Percentiles rank a stretch among this genome's conserved stretches.
These are phyloP conservation scores for Ctenochaetus hawaiiensis DNA, from an alignment of 2,797 vertebrate genomes.

Conservation along the genomic window DNA sequence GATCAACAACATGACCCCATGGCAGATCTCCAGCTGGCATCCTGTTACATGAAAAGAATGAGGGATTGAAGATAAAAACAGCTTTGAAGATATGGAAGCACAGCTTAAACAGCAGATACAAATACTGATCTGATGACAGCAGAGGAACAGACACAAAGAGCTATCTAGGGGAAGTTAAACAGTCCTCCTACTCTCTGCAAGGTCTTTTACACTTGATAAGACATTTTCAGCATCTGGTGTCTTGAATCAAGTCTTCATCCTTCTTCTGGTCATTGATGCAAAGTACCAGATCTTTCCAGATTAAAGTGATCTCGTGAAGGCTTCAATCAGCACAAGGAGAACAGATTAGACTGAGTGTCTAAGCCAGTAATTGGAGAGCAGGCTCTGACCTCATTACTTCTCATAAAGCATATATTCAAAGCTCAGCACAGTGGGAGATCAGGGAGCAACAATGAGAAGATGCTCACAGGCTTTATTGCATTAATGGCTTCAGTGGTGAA, in stretches of 20 bases:
- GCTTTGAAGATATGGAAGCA: slow-evolving; percentile 22
- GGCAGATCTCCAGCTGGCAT: slow-evolving; percentile 40
- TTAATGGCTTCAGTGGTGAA: neutral
- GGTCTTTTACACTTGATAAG: slow-evolving; percentile 1
- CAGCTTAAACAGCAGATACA: slow-evolving; percentile 18
- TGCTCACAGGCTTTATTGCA: neutral
- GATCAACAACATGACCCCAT: slow-evolving; percentile 27
- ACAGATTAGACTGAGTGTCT: neutral
- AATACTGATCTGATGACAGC: slow-evolving; percentile 32
- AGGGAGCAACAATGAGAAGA: neutral
- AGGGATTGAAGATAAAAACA: slow-evolving; percentile 27
- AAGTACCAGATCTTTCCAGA: slow-evolving; percentile 8
- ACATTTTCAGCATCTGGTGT: neutral
- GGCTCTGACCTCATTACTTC: slow-evolving; percentile 2
- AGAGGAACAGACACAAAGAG: slow-evolving; percentile 22
- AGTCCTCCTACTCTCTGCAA: neutral
- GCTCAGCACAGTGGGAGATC: slow-evolving; percentile 3
- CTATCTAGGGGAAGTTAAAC: neutral
- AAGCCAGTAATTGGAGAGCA: neutral
- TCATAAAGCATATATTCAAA: neutral
- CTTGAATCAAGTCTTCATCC: slow-evolving; percentile 3
- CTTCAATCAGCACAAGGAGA: slow-evolving; percentile 11
- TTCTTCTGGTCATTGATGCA: slow-evolving; percentile 3
- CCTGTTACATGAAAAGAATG: slow-evolving; percentile 44
- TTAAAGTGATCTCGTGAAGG: slow-evolving; percentile 20